phyloP scores from a whole-genome alignment of 2,888 invertebrate species.

The Sminthurides aquaticus region DNA sequence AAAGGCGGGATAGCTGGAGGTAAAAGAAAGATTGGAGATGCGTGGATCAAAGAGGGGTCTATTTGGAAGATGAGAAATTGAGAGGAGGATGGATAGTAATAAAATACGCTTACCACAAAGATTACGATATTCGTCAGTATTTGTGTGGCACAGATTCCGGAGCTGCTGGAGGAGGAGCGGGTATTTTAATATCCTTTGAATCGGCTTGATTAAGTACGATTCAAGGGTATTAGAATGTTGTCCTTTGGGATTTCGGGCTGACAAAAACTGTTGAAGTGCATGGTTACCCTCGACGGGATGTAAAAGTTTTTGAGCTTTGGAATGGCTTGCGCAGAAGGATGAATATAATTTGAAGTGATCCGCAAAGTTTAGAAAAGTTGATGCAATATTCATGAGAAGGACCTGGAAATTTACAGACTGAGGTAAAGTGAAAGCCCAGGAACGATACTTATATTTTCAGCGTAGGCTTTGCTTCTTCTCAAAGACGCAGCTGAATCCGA shows the following conservation, averaged over 20 bases:
- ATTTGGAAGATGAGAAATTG: no score
- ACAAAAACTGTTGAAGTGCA: conserved; percentile 88
- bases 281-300: conserved; percentile 98
- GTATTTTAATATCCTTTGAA: conserved; percentile 96
- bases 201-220: conserved; percentile 96
- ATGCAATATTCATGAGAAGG: conserved; percentile 88
- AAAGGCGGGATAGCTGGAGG: no score
- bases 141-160: conserved; percentile 83
- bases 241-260: conserved; percentile 88
- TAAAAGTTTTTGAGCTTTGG: conserved; percentile 95
- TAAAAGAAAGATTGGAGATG: no score
- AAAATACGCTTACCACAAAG: conserved; percentile 52
- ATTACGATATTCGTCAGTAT: conserved; percentile 89
- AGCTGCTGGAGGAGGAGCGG: conserved; percentile 89
- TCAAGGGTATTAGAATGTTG: conserved; percentile 95
- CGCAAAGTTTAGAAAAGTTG: conserved; percentile 93
- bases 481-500: conserved; percentile 3
- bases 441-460: no score
- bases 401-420: conserved; percentile 61
- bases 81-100: not conserved
- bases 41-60: no score
- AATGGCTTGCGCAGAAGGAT: conserved; percentile 97
- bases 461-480: no score
- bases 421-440: not conserved
- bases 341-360: conserved; percentile 98